Conservation (phyloP, 2,113 vertebrate species). For the Carassius carassius region DNA sequence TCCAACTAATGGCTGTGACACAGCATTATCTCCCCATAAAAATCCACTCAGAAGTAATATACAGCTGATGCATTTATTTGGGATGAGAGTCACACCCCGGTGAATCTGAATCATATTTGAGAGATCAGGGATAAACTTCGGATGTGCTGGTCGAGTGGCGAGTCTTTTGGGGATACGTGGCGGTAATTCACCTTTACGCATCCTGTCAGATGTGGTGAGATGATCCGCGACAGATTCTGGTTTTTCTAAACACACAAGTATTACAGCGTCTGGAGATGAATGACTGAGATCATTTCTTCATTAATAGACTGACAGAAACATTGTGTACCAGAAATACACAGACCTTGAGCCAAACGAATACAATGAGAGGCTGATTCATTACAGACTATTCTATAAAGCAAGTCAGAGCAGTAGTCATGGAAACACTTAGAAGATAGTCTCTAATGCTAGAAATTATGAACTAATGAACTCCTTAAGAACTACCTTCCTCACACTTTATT, state of each 20-base stretch:
- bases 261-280: conserved; percentile 15
- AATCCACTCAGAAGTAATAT: conserved; percentile 31
- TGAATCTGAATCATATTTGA: conserved; percentile 34
- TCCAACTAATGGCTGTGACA: conserved; percentile 1
- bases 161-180: background rate
- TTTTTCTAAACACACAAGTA: conserved; percentile 19
- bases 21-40: conserved; percentile 49
- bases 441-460: conserved; percentile 42
- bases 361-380: conserved; percentile 52
- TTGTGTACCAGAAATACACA: conserved; percentile 43
- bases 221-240: background rate
- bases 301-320: conserved; percentile 38
- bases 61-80: conserved; percentile 51
- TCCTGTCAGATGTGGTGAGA: conserved; percentile 14
- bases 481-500: conserved; percentile 6
- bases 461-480: conserved; percentile 47
- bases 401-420: conserved; percentile 49
- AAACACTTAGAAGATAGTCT: conserved; percentile 41
- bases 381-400: conserved; percentile 32
- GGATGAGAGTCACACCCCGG: conserved; percentile 42
- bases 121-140: conserved; percentile 37
- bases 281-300: conserved; percentile 46
- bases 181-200: conserved; percentile 25
- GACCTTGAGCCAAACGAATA: conserved; percentile 52
- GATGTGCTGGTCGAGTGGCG: background rate